These are phyloP conservation scores for Poicephalus meyeri DNA, from an alignment of 2,113 vertebrate genomes.

Conservation along the genomic window DNA sequence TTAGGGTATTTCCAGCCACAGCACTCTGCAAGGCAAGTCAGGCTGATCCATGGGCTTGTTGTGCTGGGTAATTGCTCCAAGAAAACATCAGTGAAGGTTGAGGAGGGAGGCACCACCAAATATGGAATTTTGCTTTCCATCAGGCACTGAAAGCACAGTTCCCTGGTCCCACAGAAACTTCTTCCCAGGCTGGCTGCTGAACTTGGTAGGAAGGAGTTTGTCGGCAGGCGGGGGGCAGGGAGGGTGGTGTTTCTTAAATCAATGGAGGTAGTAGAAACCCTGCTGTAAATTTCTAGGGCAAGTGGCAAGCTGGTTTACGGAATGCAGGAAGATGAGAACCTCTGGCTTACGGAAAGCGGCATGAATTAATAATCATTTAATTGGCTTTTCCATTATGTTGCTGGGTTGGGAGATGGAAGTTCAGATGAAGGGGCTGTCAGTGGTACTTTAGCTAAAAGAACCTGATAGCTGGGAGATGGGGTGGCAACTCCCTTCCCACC, in stretches of 20 bases:
- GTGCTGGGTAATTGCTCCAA: not conserved
- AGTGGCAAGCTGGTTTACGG: conserved; percentile 92
- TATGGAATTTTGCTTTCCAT: not conserved
- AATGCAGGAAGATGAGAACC: conserved; percentile 88
- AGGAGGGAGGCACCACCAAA: not conserved
- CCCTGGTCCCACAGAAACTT: not conserved
- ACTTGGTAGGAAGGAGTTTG: not conserved
- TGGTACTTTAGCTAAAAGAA: conserved; percentile 74
- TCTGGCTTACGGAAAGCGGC: conserved; percentile 94
- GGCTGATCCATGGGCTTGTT: not conserved
- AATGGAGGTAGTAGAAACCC: conserved; percentile 60
- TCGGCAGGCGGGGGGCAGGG: not conserved
- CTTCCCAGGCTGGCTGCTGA: not conserved
- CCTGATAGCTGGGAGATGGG: conserved; percentile 46
- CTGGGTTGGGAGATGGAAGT: conserved; percentile 84
- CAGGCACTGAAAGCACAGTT: not conserved
- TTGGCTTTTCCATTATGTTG: conserved; percentile 88
- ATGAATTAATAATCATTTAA: conserved; percentile 99
- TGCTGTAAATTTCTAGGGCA: conserved; percentile 78
- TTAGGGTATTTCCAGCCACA: accelerated
- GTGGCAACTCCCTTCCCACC: not conserved
- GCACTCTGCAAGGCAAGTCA: not conserved
- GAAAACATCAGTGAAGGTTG: not conserved
- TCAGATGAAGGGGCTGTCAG: conserved; percentile 82
- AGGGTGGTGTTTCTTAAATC: conserved; percentile 4